A percentile compares a stretch with the other conserved stretches of the same genome.
phyloP scores from a whole-genome alignment of 2,113 vertebrate genomes.

The Takifugu bimaculatus region DNA sequence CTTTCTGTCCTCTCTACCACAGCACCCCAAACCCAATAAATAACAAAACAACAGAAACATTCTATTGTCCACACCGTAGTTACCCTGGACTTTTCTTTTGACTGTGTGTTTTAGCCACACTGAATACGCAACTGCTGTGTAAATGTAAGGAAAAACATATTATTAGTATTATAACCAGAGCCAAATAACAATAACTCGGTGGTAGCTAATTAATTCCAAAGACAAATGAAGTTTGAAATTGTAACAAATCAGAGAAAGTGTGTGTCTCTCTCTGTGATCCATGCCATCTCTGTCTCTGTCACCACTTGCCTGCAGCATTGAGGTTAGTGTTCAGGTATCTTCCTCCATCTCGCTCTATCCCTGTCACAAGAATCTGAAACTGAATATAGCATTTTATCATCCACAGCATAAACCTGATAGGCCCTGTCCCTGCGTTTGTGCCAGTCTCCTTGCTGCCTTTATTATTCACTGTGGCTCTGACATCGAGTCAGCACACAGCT shows the following conservation, averaged over 20 bases:
- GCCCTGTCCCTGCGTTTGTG: constrained; percentile 54
- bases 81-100: not conserved
- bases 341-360: not conserved
- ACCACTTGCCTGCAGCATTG: constrained; percentile 28
- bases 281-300: constrained; percentile 34
- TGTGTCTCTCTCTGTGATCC: constrained; percentile 27
- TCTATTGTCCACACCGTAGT: too few species aligned
- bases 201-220: constrained; percentile 54
- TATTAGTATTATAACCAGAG: constrained; percentile 40
- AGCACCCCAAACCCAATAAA: too few species aligned
- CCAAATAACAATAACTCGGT: constrained; percentile 38
- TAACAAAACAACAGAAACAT: too few species aligned
- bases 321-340: constrained; percentile 36
- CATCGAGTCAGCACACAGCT: constrained; percentile 62
- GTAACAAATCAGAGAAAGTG: constrained; percentile 1
- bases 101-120: constrained; percentile 4
- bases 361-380: constrained; percentile 43
- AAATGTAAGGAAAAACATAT: constrained; percentile 28
- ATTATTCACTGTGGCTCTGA: constrained; percentile 64
- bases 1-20: too few species aligned
- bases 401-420: constrained; percentile 56
- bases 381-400: constrained; percentile 60
- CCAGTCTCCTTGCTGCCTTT: constrained; percentile 60
- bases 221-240: constrained; percentile 24
- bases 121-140: constrained; percentile 8